Conservation (phyloP, 2,113 vertebrate species). For the Petaurus breviceps region DNA sequence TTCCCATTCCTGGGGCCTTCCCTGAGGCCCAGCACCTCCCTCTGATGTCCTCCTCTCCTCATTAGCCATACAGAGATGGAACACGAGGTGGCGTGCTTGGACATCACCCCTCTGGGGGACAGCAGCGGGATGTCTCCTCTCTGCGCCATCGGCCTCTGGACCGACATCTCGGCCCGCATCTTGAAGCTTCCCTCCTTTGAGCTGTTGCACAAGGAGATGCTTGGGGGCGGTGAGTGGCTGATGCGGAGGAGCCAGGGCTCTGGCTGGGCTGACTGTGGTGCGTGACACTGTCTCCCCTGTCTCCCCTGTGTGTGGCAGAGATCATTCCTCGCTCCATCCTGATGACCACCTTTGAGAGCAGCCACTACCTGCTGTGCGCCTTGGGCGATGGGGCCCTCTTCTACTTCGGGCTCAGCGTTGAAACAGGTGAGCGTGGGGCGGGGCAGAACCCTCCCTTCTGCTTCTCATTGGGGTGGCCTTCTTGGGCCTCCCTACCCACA, state of each 20-base stretch:
- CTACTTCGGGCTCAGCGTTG: slow-evolving; percentile 96
- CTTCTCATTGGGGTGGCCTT: no score
- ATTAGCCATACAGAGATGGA: slow-evolving; percentile 97
- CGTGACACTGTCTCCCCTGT: no score
- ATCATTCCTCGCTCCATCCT: slow-evolving; percentile 99
- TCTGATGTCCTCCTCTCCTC: slow-evolving; percentile 18
- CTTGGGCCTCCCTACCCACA: no score
- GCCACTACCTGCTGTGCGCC: slow-evolving; percentile 97
- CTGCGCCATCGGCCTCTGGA: slow-evolving; percentile 98
- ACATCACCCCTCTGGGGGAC: slow-evolving; percentile 96
- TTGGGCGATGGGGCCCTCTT: slow-evolving; percentile 98
- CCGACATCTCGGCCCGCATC: slow-evolving; percentile 97
- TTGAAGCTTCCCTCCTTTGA: slow-evolving; percentile 96
- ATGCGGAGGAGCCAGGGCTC: not conserved
- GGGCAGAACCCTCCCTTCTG: not conserved
- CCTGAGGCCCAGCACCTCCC: not conserved
- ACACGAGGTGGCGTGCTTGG: slow-evolving; percentile 97
- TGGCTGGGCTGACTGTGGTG: not conserved
- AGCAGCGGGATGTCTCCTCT: slow-evolving; percentile 90
- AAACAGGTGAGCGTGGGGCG: slow-evolving; percentile 85
- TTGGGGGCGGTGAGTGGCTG: slow-evolving; percentile 93
- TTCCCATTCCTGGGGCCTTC: accelerated
- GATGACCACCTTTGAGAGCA: slow-evolving; percentile 99
- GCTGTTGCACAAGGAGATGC: slow-evolving; percentile 98
- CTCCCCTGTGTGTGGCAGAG: slow-evolving; percentile 82